Evolutionary conservation across 2,797 vertebrate genomes (phyloP).

Genomic region (Meda fulgida): DNA sequence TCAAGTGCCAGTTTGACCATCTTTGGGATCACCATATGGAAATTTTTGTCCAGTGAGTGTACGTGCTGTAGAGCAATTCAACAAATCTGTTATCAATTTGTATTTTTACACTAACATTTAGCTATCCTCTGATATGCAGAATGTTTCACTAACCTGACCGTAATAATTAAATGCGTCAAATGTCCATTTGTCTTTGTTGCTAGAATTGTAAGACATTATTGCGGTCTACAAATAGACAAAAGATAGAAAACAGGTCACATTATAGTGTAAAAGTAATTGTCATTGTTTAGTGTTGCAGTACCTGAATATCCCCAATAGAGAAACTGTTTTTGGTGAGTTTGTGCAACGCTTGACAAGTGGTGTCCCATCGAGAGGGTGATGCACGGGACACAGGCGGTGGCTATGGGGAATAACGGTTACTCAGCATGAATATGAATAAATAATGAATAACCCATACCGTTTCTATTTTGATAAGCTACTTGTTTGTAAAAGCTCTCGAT

Average conservation of each 20-base stretch:
- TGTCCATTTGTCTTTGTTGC: constrained; percentile 66
- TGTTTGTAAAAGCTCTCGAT: background rate
- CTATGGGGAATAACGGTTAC: background rate
- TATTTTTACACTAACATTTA: background rate
- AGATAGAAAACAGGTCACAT: background rate
- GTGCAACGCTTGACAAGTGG: constrained; percentile 53
- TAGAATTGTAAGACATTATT: constrained; percentile 70
- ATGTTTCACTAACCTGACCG: constrained; percentile 62
- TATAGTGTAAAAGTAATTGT: background rate
- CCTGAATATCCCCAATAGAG: constrained; percentile 60
- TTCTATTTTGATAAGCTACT: background rate
- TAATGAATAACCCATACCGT: background rate
- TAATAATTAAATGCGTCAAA: constrained; percentile 68
- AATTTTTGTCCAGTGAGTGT: constrained; percentile 25
- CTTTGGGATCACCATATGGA: constrained; percentile 57
- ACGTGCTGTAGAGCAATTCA: constrained; percentile 41
- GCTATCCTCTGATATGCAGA: background rate
- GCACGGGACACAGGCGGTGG: background rate
- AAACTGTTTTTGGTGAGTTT: constrained; percentile 11
- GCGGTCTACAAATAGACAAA: constrained; percentile 58
- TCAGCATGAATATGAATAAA: background rate
- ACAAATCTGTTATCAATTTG: constrained; percentile 7
- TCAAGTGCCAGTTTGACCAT: constrained; percentile 70
- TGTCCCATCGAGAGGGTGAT: constrained; percentile 54
- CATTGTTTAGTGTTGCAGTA: constrained; percentile 31